Base-by-base conservation (phyloP, 2,113 vertebrate genomes). In the Orthochromis indermauri region DNA sequence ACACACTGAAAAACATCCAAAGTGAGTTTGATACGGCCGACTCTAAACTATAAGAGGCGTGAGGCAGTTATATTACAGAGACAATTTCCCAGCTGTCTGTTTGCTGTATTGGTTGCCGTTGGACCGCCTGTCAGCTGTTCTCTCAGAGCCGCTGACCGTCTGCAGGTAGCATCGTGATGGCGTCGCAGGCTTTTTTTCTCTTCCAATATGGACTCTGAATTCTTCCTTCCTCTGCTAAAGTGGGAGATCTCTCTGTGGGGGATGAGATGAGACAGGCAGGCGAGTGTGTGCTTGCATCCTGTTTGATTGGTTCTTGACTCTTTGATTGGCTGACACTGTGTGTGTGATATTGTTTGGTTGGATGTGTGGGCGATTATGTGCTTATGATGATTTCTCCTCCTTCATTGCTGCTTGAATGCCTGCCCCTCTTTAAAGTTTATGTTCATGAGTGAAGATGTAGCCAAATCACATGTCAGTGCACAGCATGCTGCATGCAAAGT, bases 41-140 rank as follows among this genome's bases (percentile, higher is more conserved):
- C 42, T 81, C 82, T 61, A 88, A 94, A 93, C 88, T 71, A 54
- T 28, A 85, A 84, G 90, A 92, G 92, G 85, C 91, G 59, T 4
- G 54, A 73, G 87, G 88, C 81, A 19, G 55, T 92, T 89, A 49
- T 80, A 82, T 83, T 54, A 51, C 82, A 7, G 83, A 90, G 83
- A 88, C 91, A 89, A 93, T 91, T 88, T 94, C 91, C 92, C 85
- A 82, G 81, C 93, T 93, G 93, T 93, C 92, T 86, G 84, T 90
- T 90, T 83, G 82, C 82, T 45, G 84, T 83, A 83, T 86, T 61
- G 83, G 88, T 66, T 21, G 47, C 9, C 5, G 88, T 24, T 13
- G 71, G 85, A 81, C 55, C 4, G 17, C 31, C 81, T 90, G 93
- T 91, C 92, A 93, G 89, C 86, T 78, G 88, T 79, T 92, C 86